phyloP scores from a whole-genome alignment of 2,888 invertebrate species.

The Hyposoter didymator region DNA sequence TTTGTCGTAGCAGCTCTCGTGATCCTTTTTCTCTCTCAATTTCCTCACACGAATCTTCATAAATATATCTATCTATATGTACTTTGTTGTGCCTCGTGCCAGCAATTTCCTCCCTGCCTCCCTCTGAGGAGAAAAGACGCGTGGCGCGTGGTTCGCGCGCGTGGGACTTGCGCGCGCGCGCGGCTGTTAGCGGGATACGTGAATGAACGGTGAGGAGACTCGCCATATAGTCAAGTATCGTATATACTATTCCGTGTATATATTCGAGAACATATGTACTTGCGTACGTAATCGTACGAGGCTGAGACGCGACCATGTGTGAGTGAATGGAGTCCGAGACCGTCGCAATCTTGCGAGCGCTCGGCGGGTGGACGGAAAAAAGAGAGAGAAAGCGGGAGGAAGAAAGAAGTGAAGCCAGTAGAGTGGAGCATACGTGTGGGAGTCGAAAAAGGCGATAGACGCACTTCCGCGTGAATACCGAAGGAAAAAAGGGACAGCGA shows the following conservation, averaged over 20 bases:
- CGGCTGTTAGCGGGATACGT: constrained; percentile 67
- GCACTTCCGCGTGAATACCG: constrained; percentile 23
- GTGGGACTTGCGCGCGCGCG: constrained; percentile 71
- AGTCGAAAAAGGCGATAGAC: constrained; percentile 45
- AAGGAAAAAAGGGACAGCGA: constrained; percentile 4
- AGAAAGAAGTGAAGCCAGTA: constrained; percentile 35
- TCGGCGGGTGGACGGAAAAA: constrained; percentile 22
- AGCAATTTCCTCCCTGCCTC: constrained; percentile 35
- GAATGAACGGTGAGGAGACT: constrained; percentile 74
- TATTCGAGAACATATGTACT: constrained; percentile 18
- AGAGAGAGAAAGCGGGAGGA: constrained; percentile 53
- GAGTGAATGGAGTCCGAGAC: constrained; percentile 60
- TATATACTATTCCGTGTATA: constrained; percentile 24
- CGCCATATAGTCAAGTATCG: constrained; percentile 64
- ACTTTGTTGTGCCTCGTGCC: constrained; percentile 43
- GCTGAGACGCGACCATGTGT: constrained; percentile 31
- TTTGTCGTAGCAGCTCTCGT: constrained; percentile 13
- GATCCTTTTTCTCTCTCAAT: constrained; percentile 6
- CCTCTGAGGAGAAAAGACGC: constrained; percentile 65
- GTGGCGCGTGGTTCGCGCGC: constrained; percentile 76
- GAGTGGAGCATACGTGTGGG: constrained; percentile 62
- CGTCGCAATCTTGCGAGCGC: constrained; percentile 35
- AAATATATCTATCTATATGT: background rate
- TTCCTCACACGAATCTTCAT: constrained; percentile 3
- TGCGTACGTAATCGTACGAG: constrained; percentile 48